phyloP scores from a whole-genome alignment of 1,140 invertebrate species.

The Phortica variegata region DNA sequence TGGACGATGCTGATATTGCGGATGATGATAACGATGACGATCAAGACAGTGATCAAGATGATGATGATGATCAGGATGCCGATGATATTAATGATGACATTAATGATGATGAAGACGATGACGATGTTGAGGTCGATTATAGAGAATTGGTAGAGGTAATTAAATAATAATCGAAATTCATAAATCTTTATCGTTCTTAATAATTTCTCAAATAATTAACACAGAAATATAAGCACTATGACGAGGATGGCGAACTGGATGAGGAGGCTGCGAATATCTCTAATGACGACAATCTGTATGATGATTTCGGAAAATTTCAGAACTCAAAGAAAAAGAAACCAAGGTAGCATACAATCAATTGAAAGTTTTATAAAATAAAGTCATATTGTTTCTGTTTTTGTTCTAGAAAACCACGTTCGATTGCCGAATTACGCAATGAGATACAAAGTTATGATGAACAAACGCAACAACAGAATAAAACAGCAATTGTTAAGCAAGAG shows the following conservation, averaged over 20 bases:
- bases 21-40: conserved; percentile 21
- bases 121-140: conserved; percentile 20
- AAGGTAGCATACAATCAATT: conserved; percentile 13
- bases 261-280: conserved; percentile 13
- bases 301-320: conserved; percentile 43
- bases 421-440: conserved; percentile 28
- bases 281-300: conserved; percentile 42
- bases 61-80: conserved; percentile 10
- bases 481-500: neutral
- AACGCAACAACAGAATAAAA: conserved; percentile 9
- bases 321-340: conserved; percentile 32
- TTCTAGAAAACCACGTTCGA: conserved; percentile 35
- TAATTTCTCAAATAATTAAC: too few species aligned
- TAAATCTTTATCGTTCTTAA: too few species aligned
- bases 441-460: conserved; percentile 20
- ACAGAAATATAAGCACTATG: conserved; percentile 1
- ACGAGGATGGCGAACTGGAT: conserved; percentile 2
- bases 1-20: conserved; percentile 21
- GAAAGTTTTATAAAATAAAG: neutral
- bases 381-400: neutral
- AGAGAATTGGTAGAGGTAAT: conserved; percentile 19
- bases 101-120: conserved; percentile 12
- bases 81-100: conserved; percentile 15
- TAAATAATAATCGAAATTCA: too few species aligned
- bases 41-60: conserved; percentile 12